Base-by-base conservation (phyloP, 2,797 vertebrate species). In the Sarcophilus harrisii region DNA sequence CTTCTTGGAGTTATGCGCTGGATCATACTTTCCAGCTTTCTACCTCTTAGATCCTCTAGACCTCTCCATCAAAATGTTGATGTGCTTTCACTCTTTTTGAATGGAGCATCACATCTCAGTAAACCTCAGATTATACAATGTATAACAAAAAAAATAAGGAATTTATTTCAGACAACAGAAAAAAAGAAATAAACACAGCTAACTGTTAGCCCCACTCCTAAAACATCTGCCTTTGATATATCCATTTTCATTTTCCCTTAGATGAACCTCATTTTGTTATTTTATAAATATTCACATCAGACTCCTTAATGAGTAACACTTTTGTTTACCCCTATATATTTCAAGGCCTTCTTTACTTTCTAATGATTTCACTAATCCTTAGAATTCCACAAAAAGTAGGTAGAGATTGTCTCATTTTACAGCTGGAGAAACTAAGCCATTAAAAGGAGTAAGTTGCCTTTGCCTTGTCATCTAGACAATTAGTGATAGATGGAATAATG, bases 291-390 rank as follows among this genome's bases (percentile, higher is more conserved):
- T 91, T 93, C 32, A 59, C 58, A 57, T 91, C 62, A 96, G 93
- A 73, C 5, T 18, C 28, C n/a, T 92, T 32, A 57, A 90, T 55
- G 90, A 90, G 55, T 90, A 90, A 90, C 32, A 96, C 93, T 60
- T 57, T 89, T 11, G 5, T 57, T 90, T 45, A 8, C 29, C 28
- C 5, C 30, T 95, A 49, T 66, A 94, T 91, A 91, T 62, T 93
- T 94, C 89, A 30, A 91, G 58, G 62, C 54, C 58, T 95, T 95
- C 92, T 57, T 92, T 92, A 93, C 49, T 30, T 93, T 93, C 91
- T 52, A 58, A 49, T 94, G 92, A 95, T 30, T 45, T 96, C 58
- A 14, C 14, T 92, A 59, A 49, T 93, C 52, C 14, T 92, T 93
- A 94, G 60, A 91, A 29, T 91, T 57, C 29, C 57, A 57, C 62